Percentiles rank a stretch among this genome's conserved stretches.
Conservation (phyloP, 2,797 vertebrate species). For the Anolis apletophallus region DNA sequence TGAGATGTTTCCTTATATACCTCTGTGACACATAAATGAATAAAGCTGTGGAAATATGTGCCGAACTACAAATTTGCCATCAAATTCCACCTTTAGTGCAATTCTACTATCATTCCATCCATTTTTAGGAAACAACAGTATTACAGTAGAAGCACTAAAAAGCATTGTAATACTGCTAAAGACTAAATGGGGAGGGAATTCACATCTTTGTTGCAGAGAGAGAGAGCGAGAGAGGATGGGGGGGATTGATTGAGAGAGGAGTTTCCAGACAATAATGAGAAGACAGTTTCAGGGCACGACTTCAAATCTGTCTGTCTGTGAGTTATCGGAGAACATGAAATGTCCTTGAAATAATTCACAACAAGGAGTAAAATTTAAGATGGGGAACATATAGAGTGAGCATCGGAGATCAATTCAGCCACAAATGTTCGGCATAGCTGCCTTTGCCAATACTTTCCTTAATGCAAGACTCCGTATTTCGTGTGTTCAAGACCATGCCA, state of each 20-base stretch:
- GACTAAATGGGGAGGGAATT: background rate
- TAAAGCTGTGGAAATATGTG: background rate
- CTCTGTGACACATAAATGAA: background rate
- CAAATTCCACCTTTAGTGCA: background rate
- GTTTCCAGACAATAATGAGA: background rate
- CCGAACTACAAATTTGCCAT: background rate
- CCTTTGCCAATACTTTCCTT: background rate
- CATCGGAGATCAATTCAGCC: conserved; percentile 8
- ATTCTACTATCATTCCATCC: conserved; percentile 5
- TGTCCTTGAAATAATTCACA: conserved; percentile 10
- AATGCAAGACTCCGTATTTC: background rate
- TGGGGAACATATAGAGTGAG: background rate
- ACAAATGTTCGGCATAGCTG: background rate
- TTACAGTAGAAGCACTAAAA: background rate
- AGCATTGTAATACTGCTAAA: background rate
- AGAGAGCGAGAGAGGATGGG: background rate
- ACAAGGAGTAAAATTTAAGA: background rate
- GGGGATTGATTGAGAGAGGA: background rate
- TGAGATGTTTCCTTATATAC: background rate
- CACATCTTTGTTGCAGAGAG: background rate
- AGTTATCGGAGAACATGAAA: conserved; percentile 4
- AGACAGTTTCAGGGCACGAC: background rate
- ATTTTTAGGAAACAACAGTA: background rate
- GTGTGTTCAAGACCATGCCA: too few species aligned
- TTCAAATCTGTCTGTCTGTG: background rate